phyloP scores from a whole-genome alignment of 2,113 vertebrate genomes.

The Atrichornis clamosus region DNA sequence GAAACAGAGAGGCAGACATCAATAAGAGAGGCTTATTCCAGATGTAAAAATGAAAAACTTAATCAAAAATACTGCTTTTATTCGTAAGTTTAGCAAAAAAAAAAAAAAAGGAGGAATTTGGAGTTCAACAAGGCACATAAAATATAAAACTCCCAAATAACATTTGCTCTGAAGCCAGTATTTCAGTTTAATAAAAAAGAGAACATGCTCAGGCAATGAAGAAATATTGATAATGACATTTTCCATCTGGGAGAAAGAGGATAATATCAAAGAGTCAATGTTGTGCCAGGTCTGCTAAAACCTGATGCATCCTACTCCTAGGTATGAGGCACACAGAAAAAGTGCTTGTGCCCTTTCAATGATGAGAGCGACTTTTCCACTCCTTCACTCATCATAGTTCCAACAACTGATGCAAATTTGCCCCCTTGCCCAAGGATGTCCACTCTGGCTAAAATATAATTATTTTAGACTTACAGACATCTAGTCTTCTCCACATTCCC shows the following conservation, averaged over 20 bases:
- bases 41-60: conserved; percentile 17
- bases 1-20: conserved; percentile 16
- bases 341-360: neutral
- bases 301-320: neutral
- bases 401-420: neutral
- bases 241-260: neutral
- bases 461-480: neutral
- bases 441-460: neutral
- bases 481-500: neutral
- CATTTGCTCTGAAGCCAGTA: conserved; percentile 1
- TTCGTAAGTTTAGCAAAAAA: neutral
- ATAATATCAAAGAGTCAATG: neutral
- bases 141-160: neutral
- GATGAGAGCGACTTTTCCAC: neutral
- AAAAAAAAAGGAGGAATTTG: neutral
- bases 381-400: neutral
- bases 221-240: conserved; percentile 8
- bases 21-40: conserved; percentile 12
- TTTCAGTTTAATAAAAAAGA: conserved; percentile 19
- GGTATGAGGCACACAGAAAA: neutral
- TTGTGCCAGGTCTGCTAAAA: neutral
- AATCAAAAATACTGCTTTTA: neutral
- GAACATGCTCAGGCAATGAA: neutral
- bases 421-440: neutral
- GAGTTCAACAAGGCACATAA: neutral